These are phyloP conservation scores for Phrynocephalus vlangalii DNA, from an alignment of 2,797 vertebrate genomes.

Conservation along the genomic window DNA sequence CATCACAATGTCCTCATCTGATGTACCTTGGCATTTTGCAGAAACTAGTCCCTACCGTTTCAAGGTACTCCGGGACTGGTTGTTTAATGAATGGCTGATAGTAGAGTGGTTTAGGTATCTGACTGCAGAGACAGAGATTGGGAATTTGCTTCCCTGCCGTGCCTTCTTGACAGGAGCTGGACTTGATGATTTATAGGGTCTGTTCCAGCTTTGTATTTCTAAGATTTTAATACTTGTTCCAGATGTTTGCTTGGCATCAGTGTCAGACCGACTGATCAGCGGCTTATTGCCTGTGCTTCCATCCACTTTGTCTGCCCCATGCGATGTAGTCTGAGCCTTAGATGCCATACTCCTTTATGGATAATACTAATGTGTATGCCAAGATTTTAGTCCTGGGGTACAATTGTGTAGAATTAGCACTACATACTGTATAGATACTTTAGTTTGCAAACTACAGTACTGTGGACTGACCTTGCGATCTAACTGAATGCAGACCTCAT, in stretches of 20 bases:
- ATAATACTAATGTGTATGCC: neutral
- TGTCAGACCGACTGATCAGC: neutral
- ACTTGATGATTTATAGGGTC: no score
- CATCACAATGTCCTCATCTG: constrained; percentile 33
- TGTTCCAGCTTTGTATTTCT: no score
- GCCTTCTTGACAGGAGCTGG: no score
- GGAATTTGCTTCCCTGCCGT: no score
- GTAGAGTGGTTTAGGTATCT: no score
- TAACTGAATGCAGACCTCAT: neutral
- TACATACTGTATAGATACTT: neutral
- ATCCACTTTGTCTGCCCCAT: neutral
- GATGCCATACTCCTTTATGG: neutral
- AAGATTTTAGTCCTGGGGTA: neutral
- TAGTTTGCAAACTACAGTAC: neutral
- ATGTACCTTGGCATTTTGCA: constrained; percentile 2
- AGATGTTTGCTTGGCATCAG: neutral
- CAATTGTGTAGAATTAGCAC: neutral
- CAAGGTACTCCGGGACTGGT: no score
- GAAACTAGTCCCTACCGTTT: no score
- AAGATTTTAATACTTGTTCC: no score
- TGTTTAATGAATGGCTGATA: no score
- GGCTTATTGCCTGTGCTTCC: neutral
- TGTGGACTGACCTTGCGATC: neutral
- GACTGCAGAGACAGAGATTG: no score
- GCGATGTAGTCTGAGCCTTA: neutral